Evolutionary conservation across 2,888 invertebrate genomes (phyloP), one percentile per base, ranked within the genome.

Genomic region (Torymus auratus): DNA sequence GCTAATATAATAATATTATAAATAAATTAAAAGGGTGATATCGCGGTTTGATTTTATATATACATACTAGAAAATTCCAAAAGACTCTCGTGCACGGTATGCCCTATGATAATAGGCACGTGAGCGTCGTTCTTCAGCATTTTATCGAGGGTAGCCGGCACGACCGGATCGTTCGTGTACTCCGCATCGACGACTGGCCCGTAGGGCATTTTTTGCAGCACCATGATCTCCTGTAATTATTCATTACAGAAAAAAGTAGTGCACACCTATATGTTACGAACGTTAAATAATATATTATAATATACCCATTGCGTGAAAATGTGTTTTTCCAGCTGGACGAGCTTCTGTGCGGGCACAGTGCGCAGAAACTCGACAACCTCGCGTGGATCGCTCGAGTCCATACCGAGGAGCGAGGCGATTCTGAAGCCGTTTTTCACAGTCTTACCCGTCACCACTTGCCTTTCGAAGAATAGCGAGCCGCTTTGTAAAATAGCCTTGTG

Each of bases 401-500:
- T 41, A 28, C 73, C 73, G 0, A 73, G 56, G 17, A 55, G 73
- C 0, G 52, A 55, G 2, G 67, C 75, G 10, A 60, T 52, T 53
- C 17, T 68, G 12, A 69, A 61, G 0, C 68, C 76, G 10, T 61
- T 61, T 41, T 62, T 52, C 13, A 17, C n/a, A 62, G 53, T 15
- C 3, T 62, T 56, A n/a, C 13, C 55, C 0, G 17, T 17, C n/a
- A n/a, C 11, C 12, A 69, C 28, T 28, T 13, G 41, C 14, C 13
- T 55, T 0, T 5, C 0, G 0, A 28, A 0, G 41, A 53, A 14
- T 0, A 7, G 4, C 0, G 62, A 65, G 14, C 83, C 83, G 72
- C 85, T 85, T 55, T 84, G 85, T 14, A 71, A 58, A 61, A 86
- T 86, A 10, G 82, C 85, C 61, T 85, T 84, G 64, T 85, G 82